Base-by-base conservation (phyloP, 2,797 vertebrate species). In the Selene dorsalis region DNA sequence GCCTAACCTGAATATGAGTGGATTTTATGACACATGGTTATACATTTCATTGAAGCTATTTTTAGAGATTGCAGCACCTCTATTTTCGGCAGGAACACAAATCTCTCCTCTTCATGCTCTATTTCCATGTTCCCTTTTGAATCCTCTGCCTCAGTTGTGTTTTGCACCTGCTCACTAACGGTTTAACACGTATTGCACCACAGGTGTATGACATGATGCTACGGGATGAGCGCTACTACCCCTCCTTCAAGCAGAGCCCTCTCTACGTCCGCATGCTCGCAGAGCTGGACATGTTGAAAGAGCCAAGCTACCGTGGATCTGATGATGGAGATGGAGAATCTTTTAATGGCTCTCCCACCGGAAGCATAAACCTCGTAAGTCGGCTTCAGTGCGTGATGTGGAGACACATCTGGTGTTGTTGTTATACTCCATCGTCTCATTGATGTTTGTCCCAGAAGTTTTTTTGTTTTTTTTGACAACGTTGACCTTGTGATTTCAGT, bases 171-270 rank as follows among this genome's bases (percentile, higher is more conserved):
- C 55, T 82, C 26, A 73, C 50, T 13, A 52, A 12, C 26, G 13
- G 3, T 63, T 7, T 64, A 5, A 13, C 24, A 24, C 38, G 4
- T 48, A 13, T 43, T 56, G n/a, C 32, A 4, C 22, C 24, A 7
- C 90, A 99, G 98, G 98, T 99, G 6, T 99, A 99, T 71, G 98
- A 99, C 47, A 89, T 97, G 95, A 99, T 99, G 97, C 95, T 99
- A 57, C 95, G 95, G 11, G 97, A 99, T 48, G 97, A 99, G 89
- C 95, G 96, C 65, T 99, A 96, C 93, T 99, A 99, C 92, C 98
- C 97, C 1, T 97, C 97, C 0, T 99, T 99, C 93, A 97, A 95
- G 87, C 97, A 98, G 91, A 97, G 98, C 24, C 95, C 95, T 5
- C 94, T 99, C 35, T 99, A 99, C 22, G 96, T 99, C 18, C 96